Evolutionary conservation across 2,888 invertebrate genomes (phyloP), one percentile per base, ranked within the genome.

Genomic region (Odontocerum albicorne): DNA sequence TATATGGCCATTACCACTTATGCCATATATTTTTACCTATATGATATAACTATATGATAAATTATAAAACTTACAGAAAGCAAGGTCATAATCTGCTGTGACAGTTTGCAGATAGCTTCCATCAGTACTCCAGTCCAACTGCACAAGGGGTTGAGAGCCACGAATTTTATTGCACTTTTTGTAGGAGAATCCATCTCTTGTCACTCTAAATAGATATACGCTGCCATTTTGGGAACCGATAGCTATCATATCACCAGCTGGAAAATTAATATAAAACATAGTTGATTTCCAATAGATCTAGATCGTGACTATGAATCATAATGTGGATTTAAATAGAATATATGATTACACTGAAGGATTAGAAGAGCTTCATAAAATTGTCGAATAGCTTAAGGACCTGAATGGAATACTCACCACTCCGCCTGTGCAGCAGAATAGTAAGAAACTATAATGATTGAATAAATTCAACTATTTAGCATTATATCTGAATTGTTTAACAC

Each of bases 181-280:
- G 71, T 92, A 94, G 0, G 91, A 90, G 68, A 91, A 92, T 2
- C 94, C 94, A 67, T 93, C 92, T 42, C 93, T 84, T 8, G 90
- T 90, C 2, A 93, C 91, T 47, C 90, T 80, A 76, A 92, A 95
- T 13, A 61, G 49, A 57, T 78, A 78, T 56, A 78, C 77, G 65
- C 87, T 87, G 27, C 94, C 94, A 66, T 95, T 95, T 71, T 94
- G 92, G 0, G 92, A 92, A 1, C 93, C 94, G 68, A 93, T 89
- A 3, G 94, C 93, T 52, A 96, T 82, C 67, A 87, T 81, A 65
- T 91, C 90, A 2, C 94, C 93, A 66, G 90, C 94, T 95, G 71
- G 56, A 74, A 62, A 51, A 53, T 51, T 55, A 43, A 27, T 12
- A 39, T 45, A 50, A 10, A 8, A 47, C 43, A 38, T 16, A 20